A percentile compares a stretch with the other conserved stretches of the same genome.
These are phyloP conservation scores for Myiagra hebetior DNA, from an alignment of 2,113 vertebrate genomes.

Conservation along the genomic window DNA sequence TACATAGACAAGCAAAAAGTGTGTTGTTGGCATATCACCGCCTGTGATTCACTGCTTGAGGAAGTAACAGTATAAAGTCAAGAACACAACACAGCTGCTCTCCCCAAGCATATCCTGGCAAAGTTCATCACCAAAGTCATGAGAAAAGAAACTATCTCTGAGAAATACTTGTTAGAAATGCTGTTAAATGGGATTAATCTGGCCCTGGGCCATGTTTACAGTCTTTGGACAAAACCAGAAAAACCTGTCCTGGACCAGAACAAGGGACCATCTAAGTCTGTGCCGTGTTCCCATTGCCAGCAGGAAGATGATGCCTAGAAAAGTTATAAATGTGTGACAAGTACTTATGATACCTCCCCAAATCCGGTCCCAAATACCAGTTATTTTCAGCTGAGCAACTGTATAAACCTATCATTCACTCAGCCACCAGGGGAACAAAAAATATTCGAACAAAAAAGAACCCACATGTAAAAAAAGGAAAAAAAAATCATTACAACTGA, in stretches of 20 bases:
- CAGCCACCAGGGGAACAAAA: background rate
- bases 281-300: background rate
- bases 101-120: background rate
- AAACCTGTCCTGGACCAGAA: background rate
- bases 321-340: background rate
- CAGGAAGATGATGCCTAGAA: background rate
- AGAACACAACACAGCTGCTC: background rate
- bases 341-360: background rate
- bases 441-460: background rate
- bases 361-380: background rate
- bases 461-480: background rate
- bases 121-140: background rate
- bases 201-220: background rate
- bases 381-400: background rate
- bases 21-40: background rate
- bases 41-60: background rate
- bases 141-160: background rate
- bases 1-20: background rate
- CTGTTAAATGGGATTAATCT: background rate
- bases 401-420: background rate
- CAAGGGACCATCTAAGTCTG: background rate
- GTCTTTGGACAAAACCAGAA: background rate
- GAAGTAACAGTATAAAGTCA: background rate
- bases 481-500: background rate
- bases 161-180: background rate